Conservation (phyloP, 2,888 invertebrate genomes). For the Papilio gigon region DNA sequence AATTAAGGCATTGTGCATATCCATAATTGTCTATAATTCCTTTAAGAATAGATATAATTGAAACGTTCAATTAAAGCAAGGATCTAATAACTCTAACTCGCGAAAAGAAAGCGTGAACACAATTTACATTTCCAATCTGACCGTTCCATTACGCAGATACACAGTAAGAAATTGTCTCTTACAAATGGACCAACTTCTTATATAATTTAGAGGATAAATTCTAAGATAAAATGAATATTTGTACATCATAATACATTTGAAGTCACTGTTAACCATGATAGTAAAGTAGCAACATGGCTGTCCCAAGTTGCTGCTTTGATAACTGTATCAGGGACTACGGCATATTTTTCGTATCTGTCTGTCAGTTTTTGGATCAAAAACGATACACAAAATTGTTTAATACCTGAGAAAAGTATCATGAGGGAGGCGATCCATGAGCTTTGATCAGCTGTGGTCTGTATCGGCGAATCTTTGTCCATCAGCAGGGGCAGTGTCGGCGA, state of each 20-base stretch:
- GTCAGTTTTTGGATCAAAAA: not conserved
- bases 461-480: conserved; percentile 73
- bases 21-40: not conserved
- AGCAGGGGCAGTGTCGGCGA: conserved; percentile 84
- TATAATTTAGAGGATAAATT: no score
- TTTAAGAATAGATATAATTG: conserved; percentile 9
- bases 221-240: no score
- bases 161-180: no score
- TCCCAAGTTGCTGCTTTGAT: no score
- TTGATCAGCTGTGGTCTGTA: conserved; percentile 80
- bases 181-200: no score
- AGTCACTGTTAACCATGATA: no score
- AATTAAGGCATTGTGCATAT: not conserved
- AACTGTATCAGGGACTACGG: no score
- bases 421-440: conserved; percentile 85
- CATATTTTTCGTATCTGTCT: no score
- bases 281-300: no score
- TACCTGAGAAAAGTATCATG: conserved; percentile 83
- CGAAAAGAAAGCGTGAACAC: not conserved
- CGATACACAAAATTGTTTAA: not conserved
- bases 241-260: no score
- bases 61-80: not conserved
- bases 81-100: not conserved
- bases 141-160: no score
- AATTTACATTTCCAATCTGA: no score